These are phyloP conservation scores for Pterocles gutturalis DNA, from an alignment of 2,113 vertebrate species.

Conservation along the genomic window DNA sequence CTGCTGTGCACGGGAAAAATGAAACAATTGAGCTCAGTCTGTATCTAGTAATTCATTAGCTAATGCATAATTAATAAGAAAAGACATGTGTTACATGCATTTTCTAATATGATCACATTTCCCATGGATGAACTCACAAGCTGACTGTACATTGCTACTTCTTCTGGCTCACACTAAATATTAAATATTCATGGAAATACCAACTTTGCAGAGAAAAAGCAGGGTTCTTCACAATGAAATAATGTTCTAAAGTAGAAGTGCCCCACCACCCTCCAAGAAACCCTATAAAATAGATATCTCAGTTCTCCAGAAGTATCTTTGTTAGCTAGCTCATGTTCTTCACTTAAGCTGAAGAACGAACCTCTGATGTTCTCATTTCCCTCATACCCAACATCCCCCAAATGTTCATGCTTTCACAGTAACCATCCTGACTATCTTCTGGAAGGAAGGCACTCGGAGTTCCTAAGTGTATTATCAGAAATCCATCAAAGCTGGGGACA, in stretches of 20 bases:
- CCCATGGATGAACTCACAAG: neutral
- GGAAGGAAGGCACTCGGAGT: neutral
- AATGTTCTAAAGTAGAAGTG: neutral
- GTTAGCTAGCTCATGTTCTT: neutral
- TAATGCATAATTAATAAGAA: slow-evolving; percentile 34
- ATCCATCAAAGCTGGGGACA: neutral
- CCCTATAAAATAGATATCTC: neutral
- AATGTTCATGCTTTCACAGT: neutral
- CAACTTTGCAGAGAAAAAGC: neutral
- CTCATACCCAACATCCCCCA: neutral
- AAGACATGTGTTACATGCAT: neutral
- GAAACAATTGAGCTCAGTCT: neutral
- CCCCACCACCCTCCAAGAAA: neutral
- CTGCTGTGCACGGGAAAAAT: neutral
- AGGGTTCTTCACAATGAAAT: neutral
- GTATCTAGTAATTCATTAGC: neutral
- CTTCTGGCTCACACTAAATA: neutral
- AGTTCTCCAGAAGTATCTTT: neutral
- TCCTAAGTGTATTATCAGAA: neutral
- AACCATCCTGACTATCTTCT: neutral
- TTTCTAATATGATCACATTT: neutral
- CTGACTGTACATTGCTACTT: neutral
- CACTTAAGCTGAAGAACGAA: neutral
- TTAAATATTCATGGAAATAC: neutral
- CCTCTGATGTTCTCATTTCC: neutral